Evolutionary conservation across 2,888 invertebrate species (phyloP).

Genomic region (Lasioglossum oenotherae): DNA sequence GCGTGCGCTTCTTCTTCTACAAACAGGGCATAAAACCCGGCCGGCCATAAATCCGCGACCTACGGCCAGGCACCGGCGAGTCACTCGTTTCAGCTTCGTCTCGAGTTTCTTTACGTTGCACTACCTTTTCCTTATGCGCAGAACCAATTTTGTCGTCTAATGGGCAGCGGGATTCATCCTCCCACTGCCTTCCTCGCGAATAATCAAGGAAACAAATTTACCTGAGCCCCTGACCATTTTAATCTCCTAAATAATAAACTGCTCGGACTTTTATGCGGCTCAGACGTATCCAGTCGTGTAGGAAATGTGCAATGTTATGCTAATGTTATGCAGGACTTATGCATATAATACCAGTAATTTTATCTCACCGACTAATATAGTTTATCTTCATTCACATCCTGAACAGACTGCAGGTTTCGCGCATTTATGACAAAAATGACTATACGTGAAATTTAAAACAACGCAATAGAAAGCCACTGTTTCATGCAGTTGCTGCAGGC

Average conservation of each 20-base stretch:
- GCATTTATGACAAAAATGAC: too few relatives aligned
- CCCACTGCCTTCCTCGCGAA: not conserved
- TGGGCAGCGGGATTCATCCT: constrained; percentile 44
- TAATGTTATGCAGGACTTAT: not conserved
- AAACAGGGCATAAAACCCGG: constrained; percentile 71
- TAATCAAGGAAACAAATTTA: not conserved
- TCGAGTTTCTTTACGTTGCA: constrained; percentile 42
- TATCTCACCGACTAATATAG: not conserved
- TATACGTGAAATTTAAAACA: too few relatives aligned
- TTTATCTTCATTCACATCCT: too few relatives aligned
- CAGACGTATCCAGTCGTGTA: not conserved
- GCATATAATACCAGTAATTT: not conserved
- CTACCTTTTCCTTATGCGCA: constrained; percentile 63
- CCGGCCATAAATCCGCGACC: constrained; percentile 70
- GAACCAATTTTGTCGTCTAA: constrained; percentile 71
- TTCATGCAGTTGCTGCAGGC: not conserved
- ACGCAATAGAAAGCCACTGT: not conserved
- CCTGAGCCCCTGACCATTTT: not conserved
- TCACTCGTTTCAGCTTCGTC: constrained; percentile 18
- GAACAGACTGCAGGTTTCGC: too few relatives aligned
- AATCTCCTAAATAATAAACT: not conserved
- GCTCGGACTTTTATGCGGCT: not conserved
- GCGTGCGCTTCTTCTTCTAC: constrained; percentile 63
- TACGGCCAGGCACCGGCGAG: constrained; percentile 42
- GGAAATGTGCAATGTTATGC: not conserved